phyloP scores from a whole-genome alignment of 2,797 vertebrate species.

The Helicolenus hilgendorfi region DNA sequence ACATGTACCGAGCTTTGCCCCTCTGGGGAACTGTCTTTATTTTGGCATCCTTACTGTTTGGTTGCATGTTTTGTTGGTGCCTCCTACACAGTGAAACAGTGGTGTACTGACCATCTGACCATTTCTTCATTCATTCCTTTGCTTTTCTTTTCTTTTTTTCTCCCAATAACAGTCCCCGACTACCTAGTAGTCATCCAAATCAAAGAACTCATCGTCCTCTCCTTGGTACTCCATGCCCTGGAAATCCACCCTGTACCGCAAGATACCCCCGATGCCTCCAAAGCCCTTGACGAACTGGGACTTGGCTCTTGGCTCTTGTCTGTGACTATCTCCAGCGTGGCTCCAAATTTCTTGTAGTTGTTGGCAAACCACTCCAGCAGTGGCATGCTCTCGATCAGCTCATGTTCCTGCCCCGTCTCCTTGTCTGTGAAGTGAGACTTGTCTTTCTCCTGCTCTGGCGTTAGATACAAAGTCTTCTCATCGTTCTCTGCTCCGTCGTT shows the following conservation, averaged over 20 bases:
- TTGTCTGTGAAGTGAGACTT: slow-evolving; percentile 99
- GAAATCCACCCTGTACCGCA: slow-evolving; percentile 99
- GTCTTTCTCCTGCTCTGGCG: slow-evolving; percentile 99
- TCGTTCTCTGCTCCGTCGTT: slow-evolving; percentile 91
- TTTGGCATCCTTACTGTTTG: background rate
- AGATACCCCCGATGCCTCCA: slow-evolving; percentile 99
- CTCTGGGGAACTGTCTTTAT: background rate
- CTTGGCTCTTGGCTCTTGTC: slow-evolving; percentile 99
- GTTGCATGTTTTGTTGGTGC: background rate
- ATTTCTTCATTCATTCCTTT: slow-evolving; percentile 92
- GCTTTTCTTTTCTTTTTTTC: slow-evolving; percentile 84
- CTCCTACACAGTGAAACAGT: background rate
- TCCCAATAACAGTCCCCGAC: slow-evolving; percentile 92
- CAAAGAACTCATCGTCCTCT: slow-evolving; percentile 99
- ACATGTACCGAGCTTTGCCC: background rate
- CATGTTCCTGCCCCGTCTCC: slow-evolving; percentile 99
- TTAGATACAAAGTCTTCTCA: slow-evolving; percentile 98
- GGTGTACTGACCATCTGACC: background rate
- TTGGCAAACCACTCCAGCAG: slow-evolving; percentile 99
- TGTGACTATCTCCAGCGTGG: slow-evolving; percentile 99
- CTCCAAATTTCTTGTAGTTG: slow-evolving; percentile 99
- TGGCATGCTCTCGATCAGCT: slow-evolving; percentile 99
- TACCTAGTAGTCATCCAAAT: slow-evolving; percentile 99
- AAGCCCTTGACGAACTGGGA: slow-evolving; percentile 99
- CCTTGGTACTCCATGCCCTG: slow-evolving; percentile 99